These are phyloP conservation scores for Papio anubis DNA, from an alignment of 2,113 vertebrate genomes.

Conservation along the genomic window DNA sequence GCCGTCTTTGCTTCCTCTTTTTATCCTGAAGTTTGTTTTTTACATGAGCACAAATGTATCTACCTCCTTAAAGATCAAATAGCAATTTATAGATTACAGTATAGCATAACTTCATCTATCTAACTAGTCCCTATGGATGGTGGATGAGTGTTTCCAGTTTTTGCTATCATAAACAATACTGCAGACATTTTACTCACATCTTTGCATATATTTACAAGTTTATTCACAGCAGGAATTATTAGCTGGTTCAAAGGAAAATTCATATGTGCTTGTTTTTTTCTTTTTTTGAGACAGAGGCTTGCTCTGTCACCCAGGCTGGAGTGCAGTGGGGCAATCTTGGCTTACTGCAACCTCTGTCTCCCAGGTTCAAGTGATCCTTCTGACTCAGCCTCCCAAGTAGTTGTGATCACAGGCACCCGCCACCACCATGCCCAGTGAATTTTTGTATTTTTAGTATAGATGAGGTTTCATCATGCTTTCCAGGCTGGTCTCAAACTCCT, in stretches of 20 bases:
- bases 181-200: neutral
- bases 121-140: neutral
- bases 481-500: too few species aligned
- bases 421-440: too few species aligned
- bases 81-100: neutral
- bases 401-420: too few species aligned
- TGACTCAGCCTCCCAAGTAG: too few species aligned
- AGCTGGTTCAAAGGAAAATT: slow-evolving; percentile 1
- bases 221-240: neutral
- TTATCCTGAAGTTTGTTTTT: neutral
- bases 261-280: neutral
- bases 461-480: too few species aligned
- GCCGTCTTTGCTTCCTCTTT: neutral
- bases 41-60: neutral
- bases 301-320: neutral
- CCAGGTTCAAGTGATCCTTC: neutral
- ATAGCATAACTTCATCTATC: neutral
- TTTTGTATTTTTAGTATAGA: too few species aligned
- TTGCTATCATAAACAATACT: neutral
- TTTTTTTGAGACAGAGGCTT: neutral
- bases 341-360: neutral
- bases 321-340: neutral
- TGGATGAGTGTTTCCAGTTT: neutral
- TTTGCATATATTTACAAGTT: neutral
- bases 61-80: neutral